Evolutionary conservation across 1,140 invertebrate species (phyloP).

Genomic region (Hormaphis cornu): DNA sequence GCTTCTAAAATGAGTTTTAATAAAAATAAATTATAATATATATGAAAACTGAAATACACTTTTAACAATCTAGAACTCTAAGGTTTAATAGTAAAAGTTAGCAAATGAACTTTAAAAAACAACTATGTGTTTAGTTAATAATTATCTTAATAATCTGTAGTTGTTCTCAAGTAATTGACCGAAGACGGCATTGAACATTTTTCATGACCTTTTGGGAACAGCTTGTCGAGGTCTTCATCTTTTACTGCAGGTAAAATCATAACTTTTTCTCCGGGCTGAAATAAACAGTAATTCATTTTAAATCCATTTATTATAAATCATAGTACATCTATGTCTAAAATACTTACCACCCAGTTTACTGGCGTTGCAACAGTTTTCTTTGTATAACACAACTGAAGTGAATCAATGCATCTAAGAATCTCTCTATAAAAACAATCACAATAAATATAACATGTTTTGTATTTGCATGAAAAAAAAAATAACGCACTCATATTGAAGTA

Average conservation of each 20-base stretch:
- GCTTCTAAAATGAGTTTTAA: too few relatives aligned
- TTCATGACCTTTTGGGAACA: conserved; percentile 65
- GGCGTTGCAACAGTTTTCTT: conserved; percentile 69
- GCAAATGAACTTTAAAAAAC: background rate
- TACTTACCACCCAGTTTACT: conserved; percentile 72
- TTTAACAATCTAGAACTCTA: background rate
- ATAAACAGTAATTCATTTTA: conserved; percentile 36
- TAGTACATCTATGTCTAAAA: background rate
- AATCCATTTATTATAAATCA: too few relatives aligned
- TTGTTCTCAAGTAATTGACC: conserved; percentile 68
- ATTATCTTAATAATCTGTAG: conserved; percentile 51
- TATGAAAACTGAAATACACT: background rate
- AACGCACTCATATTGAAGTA: too few relatives aligned
- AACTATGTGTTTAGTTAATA: too few relatives aligned
- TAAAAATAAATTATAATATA: too few relatives aligned
- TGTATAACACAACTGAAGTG: conserved; percentile 68
- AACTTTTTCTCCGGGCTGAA: conserved; percentile 63
- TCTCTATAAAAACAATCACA: conserved; percentile 52
- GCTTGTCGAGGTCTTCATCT: conserved; percentile 56
- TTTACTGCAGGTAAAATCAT: conserved; percentile 71
- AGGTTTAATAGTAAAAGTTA: background rate
- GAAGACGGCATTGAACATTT: conserved; percentile 65
- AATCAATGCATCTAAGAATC: conserved; percentile 79
- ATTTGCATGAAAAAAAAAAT: too few relatives aligned
- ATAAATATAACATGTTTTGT: too few relatives aligned